Evolutionary conservation across 92 coral and sea anemone species (phyloP).

Genomic region (Zoanthus sansibaricus): DNA sequence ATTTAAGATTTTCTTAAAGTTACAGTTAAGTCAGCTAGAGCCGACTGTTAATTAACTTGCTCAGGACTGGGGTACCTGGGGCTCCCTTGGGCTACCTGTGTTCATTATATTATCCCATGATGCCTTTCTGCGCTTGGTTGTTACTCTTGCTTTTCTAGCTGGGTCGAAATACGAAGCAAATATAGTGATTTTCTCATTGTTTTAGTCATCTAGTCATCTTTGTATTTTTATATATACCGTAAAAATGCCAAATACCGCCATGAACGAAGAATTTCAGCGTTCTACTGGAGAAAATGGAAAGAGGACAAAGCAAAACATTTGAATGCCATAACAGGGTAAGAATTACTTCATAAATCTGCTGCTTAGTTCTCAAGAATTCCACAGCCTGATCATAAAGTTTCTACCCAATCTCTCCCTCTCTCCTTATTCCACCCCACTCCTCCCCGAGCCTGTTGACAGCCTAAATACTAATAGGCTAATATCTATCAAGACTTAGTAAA

Average conservation of each 20-base stretch:
- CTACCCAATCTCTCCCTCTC: background rate
- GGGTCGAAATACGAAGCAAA: background rate
- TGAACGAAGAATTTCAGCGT: background rate
- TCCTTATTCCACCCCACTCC: background rate
- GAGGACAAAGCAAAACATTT: background rate
- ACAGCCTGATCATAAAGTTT: background rate
- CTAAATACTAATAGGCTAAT: background rate
- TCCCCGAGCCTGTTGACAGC: background rate
- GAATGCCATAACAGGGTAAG: background rate
- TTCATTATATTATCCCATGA: background rate
- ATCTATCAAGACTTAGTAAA: background rate
- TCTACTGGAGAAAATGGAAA: background rate
- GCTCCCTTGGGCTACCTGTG: background rate
- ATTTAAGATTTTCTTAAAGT: background rate
- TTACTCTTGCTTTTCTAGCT: background rate
- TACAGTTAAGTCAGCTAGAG: background rate
- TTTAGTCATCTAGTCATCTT: background rate
- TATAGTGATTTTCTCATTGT: background rate
- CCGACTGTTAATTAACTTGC: background rate
- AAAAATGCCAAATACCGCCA: background rate
- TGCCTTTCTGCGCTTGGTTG: background rate
- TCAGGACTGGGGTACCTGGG: background rate
- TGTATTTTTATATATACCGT: background rate
- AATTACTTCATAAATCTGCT: background rate
- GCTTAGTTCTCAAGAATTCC: background rate